Conservation (phyloP, 2,888 invertebrate genomes). For the Drosophila mulleri region DNA sequence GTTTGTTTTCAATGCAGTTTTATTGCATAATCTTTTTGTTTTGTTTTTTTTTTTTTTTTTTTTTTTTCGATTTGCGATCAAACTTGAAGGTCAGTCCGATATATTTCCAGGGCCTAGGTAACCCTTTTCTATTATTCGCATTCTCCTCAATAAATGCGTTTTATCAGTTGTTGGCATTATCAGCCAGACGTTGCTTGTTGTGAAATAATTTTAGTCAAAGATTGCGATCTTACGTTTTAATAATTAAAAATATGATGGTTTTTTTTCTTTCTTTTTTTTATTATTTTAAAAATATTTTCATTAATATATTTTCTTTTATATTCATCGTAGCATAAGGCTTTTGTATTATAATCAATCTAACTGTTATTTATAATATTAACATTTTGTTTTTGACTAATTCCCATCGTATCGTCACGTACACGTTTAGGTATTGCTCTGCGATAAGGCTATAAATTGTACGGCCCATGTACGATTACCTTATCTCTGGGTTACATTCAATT, state of each 20-base stretch:
- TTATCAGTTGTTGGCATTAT: conserved; percentile 15
- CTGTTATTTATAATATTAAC: not conserved
- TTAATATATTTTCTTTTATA: not conserved
- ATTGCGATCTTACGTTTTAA: not conserved
- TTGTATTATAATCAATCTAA: not conserved
- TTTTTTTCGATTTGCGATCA: not conserved
- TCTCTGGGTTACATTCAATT: conserved; percentile 6
- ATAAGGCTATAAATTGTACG: conserved; percentile 25
- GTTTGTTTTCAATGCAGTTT: conserved; percentile 6
- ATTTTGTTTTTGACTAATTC: conserved; percentile 2
- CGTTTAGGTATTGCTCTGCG: conserved; percentile 5
- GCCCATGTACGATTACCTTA: conserved; percentile 20
- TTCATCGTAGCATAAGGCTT: not conserved
- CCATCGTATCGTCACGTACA: conserved; percentile 26
- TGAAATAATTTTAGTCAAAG: conserved; percentile 18
- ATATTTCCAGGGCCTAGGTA: not conserved
- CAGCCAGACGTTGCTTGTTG: conserved; percentile 16
- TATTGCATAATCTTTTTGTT: not conserved
- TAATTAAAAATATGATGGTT: not conserved
- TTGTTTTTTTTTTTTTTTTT: no score
- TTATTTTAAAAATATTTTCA: not conserved
- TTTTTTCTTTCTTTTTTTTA: not conserved
- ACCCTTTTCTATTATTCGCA: not conserved
- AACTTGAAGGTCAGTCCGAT: conserved; percentile 15
- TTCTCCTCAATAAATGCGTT: not conserved